Evolutionary conservation across 92 coral and sea anemone species (phyloP), one percentile per base, ranked within the genome.

Genomic region (Hydrozoanthus gracilis): DNA sequence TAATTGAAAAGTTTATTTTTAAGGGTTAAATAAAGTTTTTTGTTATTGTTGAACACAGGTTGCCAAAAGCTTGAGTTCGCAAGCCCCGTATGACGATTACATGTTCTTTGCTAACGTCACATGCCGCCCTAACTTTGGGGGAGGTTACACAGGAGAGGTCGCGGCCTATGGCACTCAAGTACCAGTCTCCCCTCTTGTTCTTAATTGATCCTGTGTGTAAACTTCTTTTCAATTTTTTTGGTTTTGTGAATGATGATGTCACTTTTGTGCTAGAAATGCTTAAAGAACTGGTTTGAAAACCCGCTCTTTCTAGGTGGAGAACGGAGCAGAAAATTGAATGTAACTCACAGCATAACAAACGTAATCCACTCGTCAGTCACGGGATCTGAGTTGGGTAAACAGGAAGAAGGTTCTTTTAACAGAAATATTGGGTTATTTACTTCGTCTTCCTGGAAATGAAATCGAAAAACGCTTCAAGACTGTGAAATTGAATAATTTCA

Each of bases 61-160:
- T 52, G 83, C 93, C 45, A 56, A 68, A 9, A 47, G 46, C 4
- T 51, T 87, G 88, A 91, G 85, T 50, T 62, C 79, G 15, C 72
- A 51, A 9, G 66, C 83, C 46, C 89, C 93, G 3, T 69, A 83
- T 64, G 93, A 91, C 45, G 93, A 91, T 8, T 91, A 87, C 66
- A 79, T 66, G 54, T 91, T 91, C 73, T 91, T 87, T 69, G 91
- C 91, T 9, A 91, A 91, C 82, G 85, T 87, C 48, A 87, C 93
- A 10, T 91, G 93, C 58, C 86, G 88, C 50, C 90, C 88, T 16
- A 82, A 76, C 69, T 89, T 50, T 66, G 76, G 76, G 16, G 87
- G 83, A 44, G 87, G 88, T 46, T 27, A 16, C 15, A 51, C 79
- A 17, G 79, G 79, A 45, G 77, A 45, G 20, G 27, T 49, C 14